Evolutionary conservation across 2,888 invertebrate genomes (phyloP).

Genomic region (Melanophora roralis): DNA sequence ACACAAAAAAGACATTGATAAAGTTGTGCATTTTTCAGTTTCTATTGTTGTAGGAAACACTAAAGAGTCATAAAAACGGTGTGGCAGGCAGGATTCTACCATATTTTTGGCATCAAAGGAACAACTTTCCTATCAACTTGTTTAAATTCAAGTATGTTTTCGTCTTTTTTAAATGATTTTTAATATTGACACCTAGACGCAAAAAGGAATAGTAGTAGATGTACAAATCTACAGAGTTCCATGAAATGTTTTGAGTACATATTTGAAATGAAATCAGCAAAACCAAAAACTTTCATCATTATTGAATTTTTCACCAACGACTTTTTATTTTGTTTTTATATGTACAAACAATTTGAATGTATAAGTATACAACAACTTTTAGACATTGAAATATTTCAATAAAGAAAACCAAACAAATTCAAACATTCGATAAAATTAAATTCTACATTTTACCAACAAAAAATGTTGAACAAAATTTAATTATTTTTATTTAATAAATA

Average conservation of each 20-base stretch:
- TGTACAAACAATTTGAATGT: not conserved
- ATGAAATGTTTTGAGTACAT: not conserved
- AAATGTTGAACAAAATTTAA: too few species aligned
- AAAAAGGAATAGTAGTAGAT: not conserved
- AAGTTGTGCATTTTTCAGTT: slow-evolving; percentile 43
- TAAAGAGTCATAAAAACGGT: not conserved
- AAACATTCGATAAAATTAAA: too few species aligned
- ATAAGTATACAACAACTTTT: too few species aligned
- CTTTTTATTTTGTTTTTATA: slow-evolving; percentile 16
- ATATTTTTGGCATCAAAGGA: slow-evolving; percentile 24
- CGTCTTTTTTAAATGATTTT: slow-evolving; percentile 16
- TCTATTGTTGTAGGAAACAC: slow-evolving; percentile 18
- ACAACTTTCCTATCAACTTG: not conserved
- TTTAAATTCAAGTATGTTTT: not conserved
- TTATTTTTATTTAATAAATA: too few species aligned
- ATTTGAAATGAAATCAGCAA: slow-evolving; percentile 4
- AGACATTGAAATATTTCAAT: too few species aligned
- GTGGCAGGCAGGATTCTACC: too few species aligned
- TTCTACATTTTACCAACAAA: too few species aligned
- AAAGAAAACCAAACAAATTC: too few species aligned
- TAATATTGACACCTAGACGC: slow-evolving; percentile 39
- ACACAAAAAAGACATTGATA: slow-evolving; percentile 9
- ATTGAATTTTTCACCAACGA: not conserved
- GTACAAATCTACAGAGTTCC: not conserved
- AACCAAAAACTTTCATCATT: slow-evolving; percentile 32